Base-by-base conservation (phyloP, 2,113 vertebrate genomes). In the Calyptomena viridis region DNA sequence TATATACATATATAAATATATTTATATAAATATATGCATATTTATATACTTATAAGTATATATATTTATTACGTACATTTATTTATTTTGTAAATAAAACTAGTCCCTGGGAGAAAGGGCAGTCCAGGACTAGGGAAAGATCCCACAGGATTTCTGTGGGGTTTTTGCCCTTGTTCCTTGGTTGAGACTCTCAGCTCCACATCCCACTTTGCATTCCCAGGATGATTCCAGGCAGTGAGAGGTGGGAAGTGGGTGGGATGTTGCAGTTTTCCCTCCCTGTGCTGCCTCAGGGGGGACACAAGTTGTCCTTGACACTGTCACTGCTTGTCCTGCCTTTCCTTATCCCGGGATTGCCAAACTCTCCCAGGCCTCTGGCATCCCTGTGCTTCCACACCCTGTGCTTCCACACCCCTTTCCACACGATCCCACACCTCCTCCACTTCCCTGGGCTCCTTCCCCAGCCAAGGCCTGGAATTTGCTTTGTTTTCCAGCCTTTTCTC, bases 321-420 rank as follows among this genome's bases (percentile, higher is more conserved):
- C 16, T 37, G 0, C 27, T 79, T 49, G 4, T 90, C 69, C 83
- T 92, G 60, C 69, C 53, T 52, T 89, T 77, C 85, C 50, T 74
- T 59, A 52, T 8, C 49, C 40, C 1, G 1, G 17, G 80, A 75
- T 94, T 96, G 63, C 95, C 95, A 89, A 95, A 95, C 55, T 4
- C 42, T 47, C 25, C 0, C 0, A 83, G 82, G 66, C 40, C 80
- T 87, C 87, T 84, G 95, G 87, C 82, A 56, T 24, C 19, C 4
- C 78, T 69, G 3, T 42, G 37, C 42, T 81, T 78, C 91, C 79
- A 56, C 95, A 20, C 93, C 91, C 78, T 24, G 55, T 5, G 6
- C 89, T n/a, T 92, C 86, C 94, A 77, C 95, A 72, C 95, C 95
- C 89, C 77, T 91, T 90, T 90, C 93, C 69, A 91, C 90, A 53